These are phyloP conservation scores for Drosophila anceps DNA, from an alignment of 2,888 invertebrate species.

Conservation along the genomic window DNA sequence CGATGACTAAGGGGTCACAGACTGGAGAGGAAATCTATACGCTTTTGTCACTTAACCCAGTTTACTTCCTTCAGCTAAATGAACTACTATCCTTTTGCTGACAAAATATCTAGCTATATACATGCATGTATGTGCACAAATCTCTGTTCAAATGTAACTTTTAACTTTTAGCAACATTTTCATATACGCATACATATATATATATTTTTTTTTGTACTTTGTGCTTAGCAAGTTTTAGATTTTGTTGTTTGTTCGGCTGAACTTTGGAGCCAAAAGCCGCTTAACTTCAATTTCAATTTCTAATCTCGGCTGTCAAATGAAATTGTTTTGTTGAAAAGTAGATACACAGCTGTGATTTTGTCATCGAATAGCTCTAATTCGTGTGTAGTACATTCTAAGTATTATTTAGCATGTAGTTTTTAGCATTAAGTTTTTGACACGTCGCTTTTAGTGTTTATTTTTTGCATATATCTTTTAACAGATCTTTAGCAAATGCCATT, in stretches of 20 bases:
- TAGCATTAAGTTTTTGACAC: not conserved
- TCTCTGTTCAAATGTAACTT: conserved; percentile 22
- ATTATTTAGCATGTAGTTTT: not conserved
- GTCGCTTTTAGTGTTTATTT: not conserved
- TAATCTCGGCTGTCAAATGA: conserved; percentile 14
- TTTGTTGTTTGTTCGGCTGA: conserved; percentile 44
- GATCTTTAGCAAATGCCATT: not conserved
- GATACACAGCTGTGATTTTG: not conserved
- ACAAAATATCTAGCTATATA: conserved; percentile 5
- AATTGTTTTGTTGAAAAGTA: not conserved
- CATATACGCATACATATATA: not conserved
- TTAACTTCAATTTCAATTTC: not conserved
- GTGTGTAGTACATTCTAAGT: not conserved
- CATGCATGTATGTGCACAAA: not conserved
- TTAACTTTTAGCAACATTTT: conserved; percentile 32
- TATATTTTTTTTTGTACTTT: conserved; percentile 12
- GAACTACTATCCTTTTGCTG: conserved; percentile 36
- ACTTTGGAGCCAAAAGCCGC: conserved; percentile 48
- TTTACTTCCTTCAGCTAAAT: conserved; percentile 52
- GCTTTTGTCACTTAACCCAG: conserved; percentile 64
- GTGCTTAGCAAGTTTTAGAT: conserved; percentile 36
- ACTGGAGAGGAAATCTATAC: conserved; percentile 10
- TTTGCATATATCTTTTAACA: not conserved
- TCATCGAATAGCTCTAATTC: not conserved
- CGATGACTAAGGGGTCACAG: conserved; percentile 32